Conservation (phyloP, 2,888 invertebrate species). For the Caenorhabditis imperialis region DNA sequence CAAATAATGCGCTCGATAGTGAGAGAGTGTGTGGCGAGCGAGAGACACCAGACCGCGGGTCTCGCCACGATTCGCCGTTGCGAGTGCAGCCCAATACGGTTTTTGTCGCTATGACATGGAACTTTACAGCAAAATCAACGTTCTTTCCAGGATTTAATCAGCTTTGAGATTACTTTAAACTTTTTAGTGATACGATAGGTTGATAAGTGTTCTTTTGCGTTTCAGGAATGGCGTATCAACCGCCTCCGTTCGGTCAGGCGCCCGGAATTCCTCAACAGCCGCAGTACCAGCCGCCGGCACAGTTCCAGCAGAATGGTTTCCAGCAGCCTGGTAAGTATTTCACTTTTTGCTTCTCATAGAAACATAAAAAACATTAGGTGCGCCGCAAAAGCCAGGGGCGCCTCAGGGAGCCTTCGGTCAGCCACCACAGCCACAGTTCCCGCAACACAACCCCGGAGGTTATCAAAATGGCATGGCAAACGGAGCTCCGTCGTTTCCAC, state of each 20-base stretch:
- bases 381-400: slow-evolving; percentile 15
- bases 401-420: slow-evolving; percentile 5
- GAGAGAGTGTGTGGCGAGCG: not conserved
- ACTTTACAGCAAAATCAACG: slow-evolving; percentile 46
- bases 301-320: slow-evolving; percentile 33
- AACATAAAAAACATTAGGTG: not conserved
- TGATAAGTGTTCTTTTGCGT: not conserved
- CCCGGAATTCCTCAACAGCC: slow-evolving; percentile 36
- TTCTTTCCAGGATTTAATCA: slow-evolving; percentile 21
- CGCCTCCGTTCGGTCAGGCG: slow-evolving; percentile 31
- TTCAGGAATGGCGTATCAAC: slow-evolving; percentile 46
- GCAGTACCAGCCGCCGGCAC: slow-evolving; percentile 38
- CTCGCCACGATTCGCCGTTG: slow-evolving; percentile 33
- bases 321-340: slow-evolving; percentile 19
- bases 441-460: slow-evolving; percentile 17
- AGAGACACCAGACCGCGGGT: slow-evolving; percentile 35
- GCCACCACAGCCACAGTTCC: slow-evolving; percentile 5
- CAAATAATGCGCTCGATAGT: slow-evolving; percentile 28
- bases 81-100: slow-evolving; percentile 2
- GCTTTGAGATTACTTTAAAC: not conserved
- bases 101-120: slow-evolving; percentile 46
- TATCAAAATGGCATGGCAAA: slow-evolving; percentile 28
- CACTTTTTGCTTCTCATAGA: not conserved
- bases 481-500: slow-evolving; percentile 12
- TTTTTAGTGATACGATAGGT: not conserved